phyloP scores from a whole-genome alignment of 2,888 invertebrate genomes.

The Psococerastis gibbosa region DNA sequence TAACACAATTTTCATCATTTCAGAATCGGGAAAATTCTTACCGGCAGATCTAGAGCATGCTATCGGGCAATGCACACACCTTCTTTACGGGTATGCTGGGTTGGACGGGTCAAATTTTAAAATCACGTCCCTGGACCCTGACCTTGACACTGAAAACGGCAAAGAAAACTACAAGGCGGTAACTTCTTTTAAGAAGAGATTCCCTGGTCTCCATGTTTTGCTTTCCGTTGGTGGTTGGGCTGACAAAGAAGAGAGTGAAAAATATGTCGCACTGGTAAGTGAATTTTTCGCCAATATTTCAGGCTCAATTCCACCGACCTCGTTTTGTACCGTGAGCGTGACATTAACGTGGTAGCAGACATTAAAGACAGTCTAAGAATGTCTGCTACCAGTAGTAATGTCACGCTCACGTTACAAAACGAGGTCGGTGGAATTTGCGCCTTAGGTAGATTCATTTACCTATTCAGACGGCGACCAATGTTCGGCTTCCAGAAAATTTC shows the following conservation, averaged over 20 bases:
- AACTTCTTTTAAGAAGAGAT: slow-evolving; percentile 46
- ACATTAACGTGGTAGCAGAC: too few relatives aligned
- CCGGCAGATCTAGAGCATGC: slow-evolving; percentile 52
- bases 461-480: too few relatives aligned
- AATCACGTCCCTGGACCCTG: slow-evolving; percentile 47
- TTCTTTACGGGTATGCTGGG: slow-evolving; percentile 60
- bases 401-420: too few relatives aligned
- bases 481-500: too few relatives aligned
- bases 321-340: too few relatives aligned
- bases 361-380: too few relatives aligned
- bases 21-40: slow-evolving; percentile 62
- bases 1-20: slow-evolving; percentile 29
- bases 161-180: slow-evolving; percentile 51
- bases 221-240: slow-evolving; percentile 62
- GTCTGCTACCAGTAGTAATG: too few relatives aligned
- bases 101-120: slow-evolving; percentile 49
- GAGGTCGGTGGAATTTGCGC: too few relatives aligned
- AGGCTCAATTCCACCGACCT: slow-evolving; percentile 10
- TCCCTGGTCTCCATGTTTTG: slow-evolving; percentile 49
- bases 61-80: slow-evolving; percentile 54
- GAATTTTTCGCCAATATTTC: too few relatives aligned
- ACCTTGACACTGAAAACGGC: slow-evolving; percentile 39
- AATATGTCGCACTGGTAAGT: slow-evolving; percentile 46
- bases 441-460: too few relatives aligned
- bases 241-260: slow-evolving; percentile 35